Conservation (phyloP, 2,888 invertebrate genomes). For the Caenorhabditis panamensis region DNA sequence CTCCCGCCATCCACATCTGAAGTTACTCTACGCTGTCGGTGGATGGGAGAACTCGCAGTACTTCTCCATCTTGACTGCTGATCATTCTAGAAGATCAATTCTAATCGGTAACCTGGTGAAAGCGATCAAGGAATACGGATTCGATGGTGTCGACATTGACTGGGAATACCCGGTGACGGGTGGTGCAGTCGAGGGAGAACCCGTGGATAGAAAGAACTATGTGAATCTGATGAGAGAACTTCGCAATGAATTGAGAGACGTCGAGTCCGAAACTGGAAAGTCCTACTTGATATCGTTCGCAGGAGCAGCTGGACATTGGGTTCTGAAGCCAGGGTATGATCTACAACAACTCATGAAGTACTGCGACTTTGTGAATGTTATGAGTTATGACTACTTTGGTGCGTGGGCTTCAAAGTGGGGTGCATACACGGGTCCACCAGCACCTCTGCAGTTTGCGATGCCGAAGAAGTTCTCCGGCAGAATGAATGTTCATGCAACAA, state of each 20-base stretch:
- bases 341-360: slow-evolving; percentile 75
- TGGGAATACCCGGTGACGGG: slow-evolving; percentile 81
- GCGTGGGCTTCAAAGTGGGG: slow-evolving; percentile 80
- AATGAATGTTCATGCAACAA: slow-evolving; percentile 80
- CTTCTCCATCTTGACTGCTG: slow-evolving; percentile 74
- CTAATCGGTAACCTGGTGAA: slow-evolving; percentile 72
- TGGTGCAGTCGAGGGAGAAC: slow-evolving; percentile 74
- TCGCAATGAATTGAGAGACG: slow-evolving; percentile 69
- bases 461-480: slow-evolving; percentile 78
- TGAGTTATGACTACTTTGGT: slow-evolving; percentile 81
- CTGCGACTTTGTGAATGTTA: slow-evolving; percentile 80
- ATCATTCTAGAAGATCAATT: slow-evolving; percentile 65
- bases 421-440: slow-evolving; percentile 80
- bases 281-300: slow-evolving; percentile 78
- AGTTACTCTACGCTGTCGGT: slow-evolving; percentile 78
- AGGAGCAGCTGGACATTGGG: slow-evolving; percentile 81
- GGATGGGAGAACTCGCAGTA: slow-evolving; percentile 80
- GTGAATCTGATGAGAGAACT: slow-evolving; percentile 78
- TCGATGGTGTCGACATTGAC: slow-evolving; percentile 80
- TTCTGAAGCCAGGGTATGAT: slow-evolving; percentile 80
- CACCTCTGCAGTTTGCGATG: slow-evolving; percentile 78
- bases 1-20: slow-evolving; percentile 69
- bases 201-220: slow-evolving; percentile 76
- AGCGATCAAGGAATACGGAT: slow-evolving; percentile 71
- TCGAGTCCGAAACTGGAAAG: slow-evolving; percentile 60